These are phyloP conservation scores for Microplitis manilae DNA, from an alignment of 2,888 invertebrate genomes.

Conservation along the genomic window DNA sequence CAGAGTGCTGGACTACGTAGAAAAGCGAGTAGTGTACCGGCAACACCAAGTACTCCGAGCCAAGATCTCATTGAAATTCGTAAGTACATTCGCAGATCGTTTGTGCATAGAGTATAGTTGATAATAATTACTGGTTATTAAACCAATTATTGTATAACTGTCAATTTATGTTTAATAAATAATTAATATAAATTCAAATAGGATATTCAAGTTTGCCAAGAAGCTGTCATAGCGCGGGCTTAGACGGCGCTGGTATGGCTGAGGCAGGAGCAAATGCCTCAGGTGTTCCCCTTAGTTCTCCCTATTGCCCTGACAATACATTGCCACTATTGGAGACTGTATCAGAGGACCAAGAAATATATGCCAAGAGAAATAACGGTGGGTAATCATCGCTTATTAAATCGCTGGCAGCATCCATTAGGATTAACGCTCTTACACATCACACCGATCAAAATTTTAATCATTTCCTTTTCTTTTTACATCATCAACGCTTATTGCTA, in stretches of 20 bases:
- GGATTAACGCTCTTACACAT: background rate
- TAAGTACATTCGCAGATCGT: constrained; percentile 59
- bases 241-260: constrained; percentile 74
- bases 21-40: constrained; percentile 90
- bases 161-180: background rate
- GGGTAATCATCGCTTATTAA: constrained; percentile 51
- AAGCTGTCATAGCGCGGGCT: constrained; percentile 79
- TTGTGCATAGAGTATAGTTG: no score
- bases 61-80: constrained; percentile 77
- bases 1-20: constrained; percentile 77
- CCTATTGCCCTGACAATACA: constrained; percentile 75
- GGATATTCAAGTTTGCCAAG: constrained; percentile 90
- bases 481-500: background rate
- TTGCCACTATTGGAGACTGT: constrained; percentile 78
- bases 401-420: background rate
- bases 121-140: background rate
- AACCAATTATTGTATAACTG: no score
- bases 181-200: constrained; percentile 60
- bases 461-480: background rate
- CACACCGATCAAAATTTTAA: background rate
- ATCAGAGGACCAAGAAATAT: constrained; percentile 79
- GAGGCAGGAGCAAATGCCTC: constrained; percentile 72
- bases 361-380: constrained; percentile 70
- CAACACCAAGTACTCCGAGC: constrained; percentile 88
- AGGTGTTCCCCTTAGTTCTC: constrained; percentile 74